A percentile compares a stretch with the other conserved stretches of the same genome.
These are phyloP conservation scores for Hypotaenidia philippensis DNA, from an alignment of 2,797 vertebrate species.

Conservation along the genomic window DNA sequence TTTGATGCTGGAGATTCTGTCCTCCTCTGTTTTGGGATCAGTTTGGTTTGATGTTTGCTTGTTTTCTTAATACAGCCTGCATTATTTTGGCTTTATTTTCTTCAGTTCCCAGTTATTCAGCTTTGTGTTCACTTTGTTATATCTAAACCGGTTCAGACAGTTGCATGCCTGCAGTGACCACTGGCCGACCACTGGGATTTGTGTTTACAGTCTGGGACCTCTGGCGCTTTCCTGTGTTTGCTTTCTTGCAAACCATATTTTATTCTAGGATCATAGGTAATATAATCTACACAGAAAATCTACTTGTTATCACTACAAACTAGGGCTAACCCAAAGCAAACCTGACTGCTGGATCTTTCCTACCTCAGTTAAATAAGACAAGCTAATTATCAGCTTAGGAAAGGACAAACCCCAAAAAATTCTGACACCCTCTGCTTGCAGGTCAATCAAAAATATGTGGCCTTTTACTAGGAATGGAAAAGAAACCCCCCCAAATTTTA, in stretches of 20 bases:
- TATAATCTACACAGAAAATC: not conserved
- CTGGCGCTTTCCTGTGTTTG: not conserved
- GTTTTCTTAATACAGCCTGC: not conserved
- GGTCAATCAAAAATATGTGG: not conserved
- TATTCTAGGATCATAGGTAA: not conserved
- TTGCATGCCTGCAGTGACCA: not conserved
- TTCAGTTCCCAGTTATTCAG: not conserved
- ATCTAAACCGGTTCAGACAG: not conserved
- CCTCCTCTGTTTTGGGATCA: not conserved
- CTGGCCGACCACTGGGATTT: not conserved
- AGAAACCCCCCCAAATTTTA: not conserved
- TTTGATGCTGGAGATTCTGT: not conserved
- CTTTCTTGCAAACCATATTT: not conserved
- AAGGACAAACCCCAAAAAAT: slow-evolving; percentile 25
- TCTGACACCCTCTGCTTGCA: not conserved
- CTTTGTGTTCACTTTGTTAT: not conserved
- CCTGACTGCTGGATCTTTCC: not conserved
- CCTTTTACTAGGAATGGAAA: slow-evolving; percentile 3
- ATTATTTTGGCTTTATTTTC: not conserved
- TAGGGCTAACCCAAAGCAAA: slow-evolving; percentile 6
- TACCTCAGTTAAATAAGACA: not conserved
- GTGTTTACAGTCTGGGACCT: not conserved
- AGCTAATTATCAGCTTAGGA: slow-evolving; percentile 3
- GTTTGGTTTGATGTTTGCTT: not conserved
- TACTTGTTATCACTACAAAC: not conserved